These are phyloP conservation scores for Gallinago stenura DNA, from an alignment of 2,797 vertebrate genomes.

Conservation along the genomic window DNA sequence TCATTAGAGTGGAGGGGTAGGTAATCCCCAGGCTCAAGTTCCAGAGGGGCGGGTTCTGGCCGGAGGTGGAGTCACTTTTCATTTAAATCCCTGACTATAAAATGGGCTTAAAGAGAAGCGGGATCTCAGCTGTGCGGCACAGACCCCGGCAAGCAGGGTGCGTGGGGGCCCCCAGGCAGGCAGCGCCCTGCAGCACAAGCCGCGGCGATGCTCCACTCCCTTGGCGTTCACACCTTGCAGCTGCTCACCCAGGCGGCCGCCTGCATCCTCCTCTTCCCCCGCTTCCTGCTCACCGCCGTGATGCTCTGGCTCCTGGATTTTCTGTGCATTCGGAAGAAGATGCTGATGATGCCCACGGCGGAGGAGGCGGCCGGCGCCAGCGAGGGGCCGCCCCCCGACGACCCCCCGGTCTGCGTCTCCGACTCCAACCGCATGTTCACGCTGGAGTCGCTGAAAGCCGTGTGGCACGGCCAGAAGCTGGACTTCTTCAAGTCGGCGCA, in stretches of 20 bases:
- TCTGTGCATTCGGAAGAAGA: conserved; percentile 92
- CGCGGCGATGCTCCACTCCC: conserved; percentile 88
- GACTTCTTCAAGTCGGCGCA: conserved; percentile 96
- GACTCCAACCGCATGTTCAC: conserved; percentile 97
- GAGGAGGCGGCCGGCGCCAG: conserved; percentile 53
- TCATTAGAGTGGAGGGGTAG: conserved; percentile 85
- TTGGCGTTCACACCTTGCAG: conserved; percentile 87
- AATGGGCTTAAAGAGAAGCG: conserved; percentile 85
- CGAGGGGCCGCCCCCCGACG: conserved; percentile 84
- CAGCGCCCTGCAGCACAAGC: conserved; percentile 72
- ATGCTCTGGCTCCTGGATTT: conserved; percentile 98
- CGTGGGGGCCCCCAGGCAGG: conserved; percentile 65
- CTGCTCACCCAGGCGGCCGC: conserved; percentile 90
- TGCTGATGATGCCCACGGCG: conserved; percentile 83
- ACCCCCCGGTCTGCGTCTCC: conserved; percentile 94
- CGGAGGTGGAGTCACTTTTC: conserved; percentile 92
- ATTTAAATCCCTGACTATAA: conserved; percentile 95
- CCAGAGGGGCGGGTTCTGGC: conserved; percentile 90
- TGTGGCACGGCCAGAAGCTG: conserved; percentile 97
- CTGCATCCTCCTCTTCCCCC: conserved; percentile 94
- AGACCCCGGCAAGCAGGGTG: conserved; percentile 68
- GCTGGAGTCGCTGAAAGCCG: conserved; percentile 92
- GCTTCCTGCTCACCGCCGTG: conserved; percentile 93
- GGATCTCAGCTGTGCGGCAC: conserved; percentile 78
- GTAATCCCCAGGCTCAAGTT: conserved; percentile 94